phyloP scores from a whole-genome alignment of 2,888 invertebrate genomes.

The Melipona beecheii region DNA sequence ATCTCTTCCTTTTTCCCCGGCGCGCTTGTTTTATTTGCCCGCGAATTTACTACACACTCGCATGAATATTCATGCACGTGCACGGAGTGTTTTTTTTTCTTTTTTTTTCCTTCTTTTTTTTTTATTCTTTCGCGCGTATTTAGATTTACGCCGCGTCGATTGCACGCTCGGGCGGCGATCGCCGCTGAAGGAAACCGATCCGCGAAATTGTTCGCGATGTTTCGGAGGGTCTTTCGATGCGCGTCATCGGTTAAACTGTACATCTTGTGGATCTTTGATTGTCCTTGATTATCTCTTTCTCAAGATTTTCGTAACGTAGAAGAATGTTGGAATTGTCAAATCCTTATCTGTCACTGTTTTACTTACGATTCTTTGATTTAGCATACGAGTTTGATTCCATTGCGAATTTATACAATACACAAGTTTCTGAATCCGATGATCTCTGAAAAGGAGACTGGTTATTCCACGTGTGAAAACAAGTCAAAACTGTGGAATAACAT shows the following conservation, averaged over 20 bases:
- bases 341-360: neutral
- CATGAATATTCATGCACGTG: neutral
- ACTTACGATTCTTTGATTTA: neutral
- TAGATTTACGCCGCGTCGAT: neutral
- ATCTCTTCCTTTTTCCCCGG: constrained; percentile 3
- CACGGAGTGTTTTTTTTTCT: too few relatives aligned
- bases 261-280: too few relatives aligned
- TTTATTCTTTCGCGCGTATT: neutral
- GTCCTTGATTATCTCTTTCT: too few relatives aligned
- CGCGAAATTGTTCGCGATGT: neutral
- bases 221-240: neutral
- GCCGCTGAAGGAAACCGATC: neutral
- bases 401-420: neutral
- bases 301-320: neutral
- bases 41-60: neutral
- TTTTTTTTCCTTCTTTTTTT: neutral
- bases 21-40: neutral
- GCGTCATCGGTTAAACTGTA: too few relatives aligned
- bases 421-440: too few relatives aligned
- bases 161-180: neutral
- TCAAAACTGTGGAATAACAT: too few relatives aligned
- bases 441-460: too few relatives aligned
- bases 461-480: too few relatives aligned
- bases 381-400: neutral
- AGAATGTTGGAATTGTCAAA: neutral